Percentiles rank a stretch among this genome's conserved stretches.
These are phyloP conservation scores for Pygmarrhopalites habei DNA, from an alignment of 1,140 invertebrate genomes.

Conservation along the genomic window DNA sequence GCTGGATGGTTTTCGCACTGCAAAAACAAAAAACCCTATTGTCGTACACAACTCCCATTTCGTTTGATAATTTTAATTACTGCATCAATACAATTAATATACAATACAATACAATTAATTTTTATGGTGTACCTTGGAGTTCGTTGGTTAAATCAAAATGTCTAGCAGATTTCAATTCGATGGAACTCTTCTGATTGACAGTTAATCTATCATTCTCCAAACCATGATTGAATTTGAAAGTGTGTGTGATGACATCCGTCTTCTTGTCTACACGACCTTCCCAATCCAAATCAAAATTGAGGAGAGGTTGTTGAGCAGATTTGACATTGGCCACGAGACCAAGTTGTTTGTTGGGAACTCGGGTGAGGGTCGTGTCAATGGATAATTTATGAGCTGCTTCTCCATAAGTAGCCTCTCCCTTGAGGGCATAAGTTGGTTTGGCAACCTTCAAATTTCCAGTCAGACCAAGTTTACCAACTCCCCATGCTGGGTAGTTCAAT, in stretches of 20 bases:
- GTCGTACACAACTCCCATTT: neutral
- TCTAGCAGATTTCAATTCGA: conserved; percentile 6
- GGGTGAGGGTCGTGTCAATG: neutral
- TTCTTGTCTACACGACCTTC: conserved; percentile 32
- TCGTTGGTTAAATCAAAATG: conserved; percentile 25
- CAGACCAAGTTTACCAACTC: neutral
- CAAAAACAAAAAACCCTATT: neutral
- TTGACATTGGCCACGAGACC: neutral
- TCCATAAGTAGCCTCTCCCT: neutral
- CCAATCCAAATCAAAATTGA: conserved; percentile 51
- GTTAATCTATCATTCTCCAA: conserved; percentile 4
- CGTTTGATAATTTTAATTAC: neutral
- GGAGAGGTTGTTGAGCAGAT: conserved; percentile 41
- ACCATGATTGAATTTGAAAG: conserved; percentile 20
- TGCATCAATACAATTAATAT: neutral
- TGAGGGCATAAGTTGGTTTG: neutral
- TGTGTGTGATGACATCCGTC: conserved; percentile 6
- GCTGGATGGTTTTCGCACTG: neutral
- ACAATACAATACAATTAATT: neutral
- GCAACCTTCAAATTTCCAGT: neutral
- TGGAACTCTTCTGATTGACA: neutral
- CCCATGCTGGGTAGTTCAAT: neutral
- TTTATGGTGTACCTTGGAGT: conserved; percentile 4
- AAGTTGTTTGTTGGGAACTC: neutral
- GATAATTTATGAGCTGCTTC: neutral